Base-by-base conservation (phyloP, 2,888 invertebrate species). In the Pyrochroa serraticornis region DNA sequence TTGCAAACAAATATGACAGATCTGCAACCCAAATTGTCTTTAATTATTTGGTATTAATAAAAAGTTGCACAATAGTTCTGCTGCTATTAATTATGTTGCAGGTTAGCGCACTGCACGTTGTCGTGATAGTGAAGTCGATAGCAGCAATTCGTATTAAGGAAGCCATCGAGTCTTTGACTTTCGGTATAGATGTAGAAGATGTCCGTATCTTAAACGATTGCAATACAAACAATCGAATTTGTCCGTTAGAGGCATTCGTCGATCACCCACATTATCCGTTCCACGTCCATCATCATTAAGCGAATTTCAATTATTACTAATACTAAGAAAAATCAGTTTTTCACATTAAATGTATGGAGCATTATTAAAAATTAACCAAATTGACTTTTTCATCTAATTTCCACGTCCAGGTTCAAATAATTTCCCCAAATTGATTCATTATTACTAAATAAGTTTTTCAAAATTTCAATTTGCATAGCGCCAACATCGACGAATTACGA, bases 81-180 rank as follows among this genome's bases (percentile, higher is more conserved):
- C 22, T 9, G 13, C 7, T 9, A 39, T 7, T 35, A 13, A 12
- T 36, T 46, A 6, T 13, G 14, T 9, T 39, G 1, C 44, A 74
- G 74, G 49, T 74, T n/a, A 65, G 5, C 22, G 22, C 66, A 35
- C 60, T 75, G 46, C 75, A 77, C 1, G 71, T 78, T 42, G 55
- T 66, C 31, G 90, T 91, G 9, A 91, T 94, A 62, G 93, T 94
- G 0, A 95, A 94, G 76, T 92, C 92, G 0, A 90, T 92, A 9
- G 92, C 84, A 0, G 87, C 87, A 66, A 78, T 84, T 0, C 83
- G 90, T 69, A 88, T 92, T 74, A 81, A 81, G 46, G 83, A 87
- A 72, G 88, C 95, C 78, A 85, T 90, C 65, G 74, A 89, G 60
- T 87, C 93, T 8, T 86, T 88, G 64, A 90, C 92, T 78, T 93